A percentile compares a stretch with the other conserved stretches of the same genome.
Conservation (phyloP, 2,888 invertebrate genomes). For the Cantharis nigra region DNA sequence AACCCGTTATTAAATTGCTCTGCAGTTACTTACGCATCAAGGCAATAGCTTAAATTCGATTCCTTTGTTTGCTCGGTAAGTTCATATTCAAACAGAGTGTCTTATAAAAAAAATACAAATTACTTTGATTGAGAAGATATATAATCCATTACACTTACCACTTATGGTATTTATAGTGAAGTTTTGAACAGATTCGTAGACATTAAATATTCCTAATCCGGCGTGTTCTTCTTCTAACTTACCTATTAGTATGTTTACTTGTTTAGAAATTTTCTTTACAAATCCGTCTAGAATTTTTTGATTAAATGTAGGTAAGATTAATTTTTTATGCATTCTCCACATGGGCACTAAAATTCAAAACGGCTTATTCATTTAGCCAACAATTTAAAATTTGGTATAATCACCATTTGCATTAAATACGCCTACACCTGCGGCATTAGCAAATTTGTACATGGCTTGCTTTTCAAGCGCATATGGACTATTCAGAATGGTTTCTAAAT, state of each 20-base stretch:
- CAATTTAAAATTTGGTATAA: neutral
- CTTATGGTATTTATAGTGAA: neutral
- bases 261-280: conserved; percentile 64
- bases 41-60: too few species aligned
- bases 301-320: conserved; percentile 68
- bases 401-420: conserved; percentile 35
- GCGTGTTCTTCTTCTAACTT: conserved; percentile 53
- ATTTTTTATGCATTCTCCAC: conserved; percentile 64
- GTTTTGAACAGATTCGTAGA: neutral
- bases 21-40: too few species aligned
- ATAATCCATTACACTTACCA: neutral
- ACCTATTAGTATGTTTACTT: conserved; percentile 59
- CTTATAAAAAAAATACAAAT: neutral
- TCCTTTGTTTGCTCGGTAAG: too few species aligned
- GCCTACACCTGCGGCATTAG: neutral
- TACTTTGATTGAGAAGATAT: neutral
- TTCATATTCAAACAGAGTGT: neutral
- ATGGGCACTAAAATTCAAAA: conserved; percentile 56
- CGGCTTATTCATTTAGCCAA: neutral
- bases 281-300: conserved; percentile 66
- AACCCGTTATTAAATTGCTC: too few species aligned
- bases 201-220: conserved; percentile 57
- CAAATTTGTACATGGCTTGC: conserved; percentile 31
- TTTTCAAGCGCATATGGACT: conserved; percentile 36
- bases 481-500: conserved; percentile 42